These are phyloP conservation scores for Ochotona princeps DNA, from an alignment of 2,113 vertebrate species.

Conservation along the genomic window DNA sequence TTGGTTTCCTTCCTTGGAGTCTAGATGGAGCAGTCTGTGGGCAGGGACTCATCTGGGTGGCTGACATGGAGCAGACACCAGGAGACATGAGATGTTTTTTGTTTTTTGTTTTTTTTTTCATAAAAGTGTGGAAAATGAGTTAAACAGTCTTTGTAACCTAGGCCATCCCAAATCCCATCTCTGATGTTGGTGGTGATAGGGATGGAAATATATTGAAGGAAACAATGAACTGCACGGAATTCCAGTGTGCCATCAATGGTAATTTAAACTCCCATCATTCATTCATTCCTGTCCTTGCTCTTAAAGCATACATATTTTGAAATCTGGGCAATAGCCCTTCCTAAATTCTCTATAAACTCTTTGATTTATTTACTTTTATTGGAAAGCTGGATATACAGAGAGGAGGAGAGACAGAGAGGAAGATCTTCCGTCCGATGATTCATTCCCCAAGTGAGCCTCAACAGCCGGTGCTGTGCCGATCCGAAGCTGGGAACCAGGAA, in stretches of 20 bases:
- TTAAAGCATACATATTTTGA: slow-evolving; percentile 18
- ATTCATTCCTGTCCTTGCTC: not conserved
- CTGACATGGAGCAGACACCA: not conserved
- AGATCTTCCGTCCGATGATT: no score
- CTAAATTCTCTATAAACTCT: no score
- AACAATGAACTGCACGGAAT: not conserved
- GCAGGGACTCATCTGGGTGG: not conserved
- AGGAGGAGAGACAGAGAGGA: no score
- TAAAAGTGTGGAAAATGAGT: not conserved
- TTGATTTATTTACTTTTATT: no score
- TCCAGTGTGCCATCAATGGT: not conserved
- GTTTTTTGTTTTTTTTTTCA: not conserved
- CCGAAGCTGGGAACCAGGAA: no score
- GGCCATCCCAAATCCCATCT: not conserved
- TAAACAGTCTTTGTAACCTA: not conserved
- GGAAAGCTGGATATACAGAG: no score
- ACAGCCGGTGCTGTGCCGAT: no score
- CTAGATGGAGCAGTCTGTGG: not conserved
- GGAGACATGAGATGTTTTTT: not conserved
- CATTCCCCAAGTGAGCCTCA: no score
- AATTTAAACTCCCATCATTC: not conserved
- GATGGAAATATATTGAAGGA: not conserved
- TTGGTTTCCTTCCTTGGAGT: not conserved
- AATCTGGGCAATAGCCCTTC: slow-evolving; percentile 28
- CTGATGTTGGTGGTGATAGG: not conserved